Base-by-base conservation (phyloP, 2,797 vertebrate genomes). In the Nyctalus aviator region DNA sequence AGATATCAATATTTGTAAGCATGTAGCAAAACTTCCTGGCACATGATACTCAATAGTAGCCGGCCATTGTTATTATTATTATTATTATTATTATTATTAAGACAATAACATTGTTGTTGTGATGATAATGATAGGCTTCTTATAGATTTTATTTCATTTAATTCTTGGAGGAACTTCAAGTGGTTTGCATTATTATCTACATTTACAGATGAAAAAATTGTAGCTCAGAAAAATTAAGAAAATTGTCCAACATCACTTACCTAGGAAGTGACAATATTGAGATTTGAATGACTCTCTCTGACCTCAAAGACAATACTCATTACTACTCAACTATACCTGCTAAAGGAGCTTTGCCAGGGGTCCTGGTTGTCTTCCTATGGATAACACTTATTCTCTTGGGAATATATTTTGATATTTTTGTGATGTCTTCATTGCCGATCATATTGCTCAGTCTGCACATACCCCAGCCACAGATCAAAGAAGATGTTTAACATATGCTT, bases 171-270 rank as follows among this genome's bases (percentile, higher is more conserved):
- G 48, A 66, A n/a, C 23, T 64, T 44, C 69, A 66, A 82, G 62
- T 62, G 41, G 21, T 48, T 64, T 91, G 30, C 23, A 73, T 48
- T 84, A 27, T 35, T 64, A 59, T 73, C 8, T 6, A 48, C 41
- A 92, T 30, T 90, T 72, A 57, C 13, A 77, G 23, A 71, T 57
- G 68, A 90, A n/a, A 69, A 89, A 91, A 75, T 6, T 59, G 17
- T 32, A 75, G 23, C 15, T 82, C 48, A 72, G 44, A 64, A 30
- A 86, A 48, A 10, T 46, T 69, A 44, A 71, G 25, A 83, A 37
- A 78, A 59, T 79, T 37, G 17, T 13, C 8, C 73, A 32, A n/a
- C 8, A 30, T 83, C 77, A 90, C 7, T 21, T n/a, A 81, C 27
- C n/a, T 48, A 77, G 46, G 20, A 79, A 84, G 32, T 25, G 55